Evolutionary conservation across 2,113 vertebrate genomes (phyloP).

Genomic region (Eira barbara): DNA sequence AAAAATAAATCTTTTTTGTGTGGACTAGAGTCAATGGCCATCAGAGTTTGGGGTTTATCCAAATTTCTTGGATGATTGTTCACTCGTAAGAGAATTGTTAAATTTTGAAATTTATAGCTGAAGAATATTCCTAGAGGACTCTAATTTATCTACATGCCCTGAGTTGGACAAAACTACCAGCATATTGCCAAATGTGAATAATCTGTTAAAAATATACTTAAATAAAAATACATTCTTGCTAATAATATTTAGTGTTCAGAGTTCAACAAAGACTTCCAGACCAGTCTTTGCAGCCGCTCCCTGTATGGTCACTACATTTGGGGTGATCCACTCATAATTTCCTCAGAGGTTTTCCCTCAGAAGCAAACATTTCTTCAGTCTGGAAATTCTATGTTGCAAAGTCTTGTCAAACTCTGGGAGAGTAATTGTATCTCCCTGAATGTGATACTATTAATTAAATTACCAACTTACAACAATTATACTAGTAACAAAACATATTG

Average conservation of each 20-base stretch:
- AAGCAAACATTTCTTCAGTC: neutral
- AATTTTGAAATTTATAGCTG: neutral
- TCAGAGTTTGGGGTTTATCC: neutral
- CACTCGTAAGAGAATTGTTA: neutral
- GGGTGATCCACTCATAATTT: neutral
- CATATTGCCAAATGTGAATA: neutral
- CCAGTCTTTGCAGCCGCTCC: neutral
- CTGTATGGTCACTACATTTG: neutral
- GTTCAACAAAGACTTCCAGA: neutral
- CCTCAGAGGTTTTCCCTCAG: neutral
- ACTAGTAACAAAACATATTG: neutral
- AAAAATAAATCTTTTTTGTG: neutral
- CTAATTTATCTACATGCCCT: neutral
- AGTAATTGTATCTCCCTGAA: neutral
- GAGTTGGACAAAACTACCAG: neutral
- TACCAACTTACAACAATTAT: neutral
- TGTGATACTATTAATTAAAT: neutral
- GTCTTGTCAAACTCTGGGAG: neutral
- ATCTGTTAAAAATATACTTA: neutral
- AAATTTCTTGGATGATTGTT: neutral
- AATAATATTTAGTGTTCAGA: neutral
- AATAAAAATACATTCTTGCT: neutral
- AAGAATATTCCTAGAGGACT: neutral
- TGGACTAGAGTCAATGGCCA: neutral
- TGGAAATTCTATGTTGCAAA: neutral